Conservation (phyloP, 2,797 vertebrate genomes). For the Gobionotothen gibberifrons region DNA sequence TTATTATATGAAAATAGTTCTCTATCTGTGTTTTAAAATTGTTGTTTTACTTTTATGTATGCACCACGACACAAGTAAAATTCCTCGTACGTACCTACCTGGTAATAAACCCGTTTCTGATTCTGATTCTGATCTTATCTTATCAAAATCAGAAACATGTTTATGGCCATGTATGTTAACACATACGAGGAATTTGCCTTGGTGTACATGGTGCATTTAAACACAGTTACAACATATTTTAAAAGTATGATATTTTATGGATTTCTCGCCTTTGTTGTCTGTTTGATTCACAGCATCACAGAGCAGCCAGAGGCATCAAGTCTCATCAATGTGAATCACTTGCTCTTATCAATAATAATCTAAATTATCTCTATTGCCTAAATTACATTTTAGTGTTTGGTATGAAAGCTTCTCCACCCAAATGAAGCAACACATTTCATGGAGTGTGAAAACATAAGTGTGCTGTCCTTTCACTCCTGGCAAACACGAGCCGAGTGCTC, state of each 20-base stretch:
- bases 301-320: background rate
- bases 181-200: too few species aligned
- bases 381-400: background rate
- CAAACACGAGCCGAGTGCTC: background rate
- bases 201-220: too few species aligned
- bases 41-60: too few species aligned
- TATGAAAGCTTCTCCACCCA: constrained; percentile 2
- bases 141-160: too few species aligned
- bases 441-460: background rate
- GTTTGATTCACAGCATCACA: constrained; percentile 1
- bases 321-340: background rate
- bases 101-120: too few species aligned
- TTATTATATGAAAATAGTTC: too few species aligned
- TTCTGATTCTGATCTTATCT: too few species aligned
- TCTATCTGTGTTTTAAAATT: too few species aligned
- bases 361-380: background rate
- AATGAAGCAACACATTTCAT: constrained; percentile 1
- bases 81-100: too few species aligned
- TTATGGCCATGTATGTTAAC: too few species aligned
- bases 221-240: too few species aligned
- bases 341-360: background rate
- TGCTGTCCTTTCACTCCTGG: background rate
- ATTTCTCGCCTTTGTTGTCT: background rate
- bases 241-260: background rate
- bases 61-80: too few species aligned